These are phyloP conservation scores for Lineus longissimus DNA, from an alignment of 1,140 invertebrate genomes.

Conservation along the genomic window DNA sequence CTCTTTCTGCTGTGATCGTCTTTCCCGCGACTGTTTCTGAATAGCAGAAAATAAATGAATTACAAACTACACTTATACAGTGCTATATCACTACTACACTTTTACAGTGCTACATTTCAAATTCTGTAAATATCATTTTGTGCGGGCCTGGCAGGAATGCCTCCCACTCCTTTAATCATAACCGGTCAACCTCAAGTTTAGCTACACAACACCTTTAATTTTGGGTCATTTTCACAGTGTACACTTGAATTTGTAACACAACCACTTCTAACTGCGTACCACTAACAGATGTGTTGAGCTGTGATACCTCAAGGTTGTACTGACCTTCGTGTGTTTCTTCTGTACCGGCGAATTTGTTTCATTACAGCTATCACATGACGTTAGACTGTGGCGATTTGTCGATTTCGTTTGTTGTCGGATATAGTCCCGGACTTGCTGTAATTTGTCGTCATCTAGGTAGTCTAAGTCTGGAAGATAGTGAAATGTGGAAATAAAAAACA, in stretches of 20 bases:
- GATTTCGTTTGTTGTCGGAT: conserved; percentile 16
- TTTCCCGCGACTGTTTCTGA: conserved; percentile 24
- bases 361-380: conserved; percentile 5
- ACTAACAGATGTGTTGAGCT: background rate
- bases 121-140: no score
- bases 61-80: background rate
- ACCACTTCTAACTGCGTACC: conserved; percentile 6
- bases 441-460: conserved; percentile 26
- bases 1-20: conserved; percentile 20
- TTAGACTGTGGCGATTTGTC: background rate
- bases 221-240: no score
- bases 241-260: background rate
- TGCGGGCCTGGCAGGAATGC: no score
- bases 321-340: conserved; percentile 5
- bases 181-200: no score
- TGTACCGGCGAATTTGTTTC: conserved; percentile 9
- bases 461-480: conserved; percentile 24
- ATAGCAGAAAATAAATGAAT: conserved; percentile 6
- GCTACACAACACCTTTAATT: no score
- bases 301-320: background rate
- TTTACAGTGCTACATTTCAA: no score
- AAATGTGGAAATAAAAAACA: background rate
- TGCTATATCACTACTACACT: background rate
- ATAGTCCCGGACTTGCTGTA: conserved; percentile 28
- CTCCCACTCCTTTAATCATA: no score